A percentile compares a stretch with the other conserved stretches of the same genome.
These are phyloP conservation scores for Eolophus roseicapilla DNA, from an alignment of 2,113 vertebrate genomes.

Conservation along the genomic window DNA sequence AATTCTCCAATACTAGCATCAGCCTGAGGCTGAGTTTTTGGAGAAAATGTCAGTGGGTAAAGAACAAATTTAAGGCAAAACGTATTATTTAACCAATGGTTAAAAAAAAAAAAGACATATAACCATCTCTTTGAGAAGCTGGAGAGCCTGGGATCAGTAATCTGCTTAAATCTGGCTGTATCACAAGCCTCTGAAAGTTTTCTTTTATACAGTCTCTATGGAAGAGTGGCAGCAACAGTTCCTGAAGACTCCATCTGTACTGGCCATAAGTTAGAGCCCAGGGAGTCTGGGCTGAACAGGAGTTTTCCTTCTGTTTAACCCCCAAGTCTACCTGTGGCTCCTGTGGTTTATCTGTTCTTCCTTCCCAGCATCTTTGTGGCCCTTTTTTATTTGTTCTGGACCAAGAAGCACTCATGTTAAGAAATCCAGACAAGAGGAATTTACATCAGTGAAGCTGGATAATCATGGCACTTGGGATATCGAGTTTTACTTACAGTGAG, in stretches of 20 bases:
- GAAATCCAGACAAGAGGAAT: background rate
- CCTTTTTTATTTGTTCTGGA: background rate
- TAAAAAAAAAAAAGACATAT: background rate
- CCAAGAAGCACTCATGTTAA: background rate
- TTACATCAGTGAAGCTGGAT: background rate
- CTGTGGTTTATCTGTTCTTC: background rate
- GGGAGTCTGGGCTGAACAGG: background rate
- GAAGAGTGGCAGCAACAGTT: background rate
- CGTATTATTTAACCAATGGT: background rate
- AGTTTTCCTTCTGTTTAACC: background rate
- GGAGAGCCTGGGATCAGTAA: background rate
- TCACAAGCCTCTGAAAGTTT: background rate
- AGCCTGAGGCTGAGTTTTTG: background rate
- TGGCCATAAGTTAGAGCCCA: background rate
- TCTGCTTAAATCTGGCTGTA: background rate
- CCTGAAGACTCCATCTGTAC: background rate
- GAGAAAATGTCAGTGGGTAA: background rate
- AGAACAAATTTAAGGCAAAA: background rate
- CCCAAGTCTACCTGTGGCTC: background rate
- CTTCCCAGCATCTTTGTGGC: background rate
- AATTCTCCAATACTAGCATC: background rate
- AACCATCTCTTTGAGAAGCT: background rate
- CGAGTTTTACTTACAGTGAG: background rate
- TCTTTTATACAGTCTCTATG: rapidly evolving
- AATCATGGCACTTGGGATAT: background rate